Evolutionary conservation across 2,888 invertebrate genomes (phyloP), one percentile per base, ranked within the genome.

Genomic region (Papilio protenor): DNA sequence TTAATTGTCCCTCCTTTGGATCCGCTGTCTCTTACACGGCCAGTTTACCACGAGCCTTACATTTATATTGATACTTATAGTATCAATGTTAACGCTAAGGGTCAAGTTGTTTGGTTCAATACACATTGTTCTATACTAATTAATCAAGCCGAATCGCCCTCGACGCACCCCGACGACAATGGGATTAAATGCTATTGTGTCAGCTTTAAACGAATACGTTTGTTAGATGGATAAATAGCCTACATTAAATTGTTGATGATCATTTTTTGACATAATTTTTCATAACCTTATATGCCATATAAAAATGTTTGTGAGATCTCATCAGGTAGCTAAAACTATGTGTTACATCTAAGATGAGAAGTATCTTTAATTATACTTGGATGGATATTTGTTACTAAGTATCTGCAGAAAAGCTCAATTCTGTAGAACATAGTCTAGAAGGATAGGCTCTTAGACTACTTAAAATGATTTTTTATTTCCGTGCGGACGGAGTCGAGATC

Each of bases 131-230:
- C 82, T 83, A 83, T 83, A 86, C 87, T 90, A 91, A 94, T 94
- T 93, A 93, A 93, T 94, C 90, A 91, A 87, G 78, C 87, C 86
- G 89, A 90, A 87, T 87, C 87, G 86, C 83, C 84, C 83, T 66
- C 72, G 83, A 85, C 84, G 80, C 81, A 81, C 81, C 80, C 82
- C 81, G 78, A 81, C 86, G 87, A 91, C 89, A 90, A 87, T 86
- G 82, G 89, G 90, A 90, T 92, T 90, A 90, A 85, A 87, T 85
- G 86, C 88, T 87, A 89, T 91, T 88, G 89, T 89, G 86, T 88
- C 86, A 89, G 91, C 87, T 91, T 92, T 91, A 88, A 87, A 85
- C 77, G 78, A 78, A 72, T 75, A 79, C 78, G 79, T 78, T 80
- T 80, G 79, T 81, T 82, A 80, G 73, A 80, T 78, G 77, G 80